phyloP scores from a whole-genome alignment of 2,113 vertebrate genomes.

The Fregata magnificens region DNA sequence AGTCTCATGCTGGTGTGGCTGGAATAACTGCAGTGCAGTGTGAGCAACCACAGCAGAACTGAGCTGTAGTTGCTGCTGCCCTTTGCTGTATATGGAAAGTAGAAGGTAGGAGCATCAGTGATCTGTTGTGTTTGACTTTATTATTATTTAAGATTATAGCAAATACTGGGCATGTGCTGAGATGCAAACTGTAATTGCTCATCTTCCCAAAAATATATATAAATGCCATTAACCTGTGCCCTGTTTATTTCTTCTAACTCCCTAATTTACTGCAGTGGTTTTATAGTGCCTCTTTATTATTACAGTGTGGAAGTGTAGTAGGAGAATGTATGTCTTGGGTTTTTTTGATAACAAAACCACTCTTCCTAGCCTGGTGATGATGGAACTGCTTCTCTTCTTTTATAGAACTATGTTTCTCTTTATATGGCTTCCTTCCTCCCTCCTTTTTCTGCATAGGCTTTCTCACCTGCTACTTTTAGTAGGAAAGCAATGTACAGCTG shows the following conservation, averaged over 20 bases:
- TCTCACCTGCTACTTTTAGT: not conserved
- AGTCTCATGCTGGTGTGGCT: rapidly evolving
- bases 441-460: not conserved
- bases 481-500: not conserved
- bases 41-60: not conserved
- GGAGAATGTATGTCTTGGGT: not conserved
- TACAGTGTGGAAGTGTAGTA: not conserved
- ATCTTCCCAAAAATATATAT: not conserved
- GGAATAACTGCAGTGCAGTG: not conserved
- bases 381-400: not conserved
- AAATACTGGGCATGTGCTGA: not conserved
- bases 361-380: not conserved
- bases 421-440: not conserved
- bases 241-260: not conserved
- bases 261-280: not conserved
- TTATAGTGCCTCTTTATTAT: not conserved
- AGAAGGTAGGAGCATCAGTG: not conserved
- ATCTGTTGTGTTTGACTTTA: not conserved
- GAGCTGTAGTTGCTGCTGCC: not conserved
- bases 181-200: not conserved
- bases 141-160: not conserved
- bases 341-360: not conserved
- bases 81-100: not conserved
- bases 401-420: not conserved
- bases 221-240: not conserved